Evolutionary conservation across 2,888 invertebrate species (phyloP).

Genomic region (Drosophila atripex): DNA sequence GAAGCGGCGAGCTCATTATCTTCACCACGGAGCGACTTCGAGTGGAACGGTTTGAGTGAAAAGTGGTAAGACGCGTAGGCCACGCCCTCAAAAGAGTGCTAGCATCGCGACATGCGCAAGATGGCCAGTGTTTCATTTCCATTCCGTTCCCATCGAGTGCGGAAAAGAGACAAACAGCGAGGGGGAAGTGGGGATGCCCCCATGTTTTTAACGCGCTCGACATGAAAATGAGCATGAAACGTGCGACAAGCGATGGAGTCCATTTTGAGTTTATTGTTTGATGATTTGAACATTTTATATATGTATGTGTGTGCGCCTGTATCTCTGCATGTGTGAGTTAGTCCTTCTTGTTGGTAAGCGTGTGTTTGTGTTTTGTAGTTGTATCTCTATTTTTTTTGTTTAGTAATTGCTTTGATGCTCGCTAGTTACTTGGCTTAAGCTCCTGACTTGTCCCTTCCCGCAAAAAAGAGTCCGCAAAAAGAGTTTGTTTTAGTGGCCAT

Average conservation of each 20-base stretch:
- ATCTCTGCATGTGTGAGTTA: slow-evolving; percentile 38
- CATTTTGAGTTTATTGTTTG: slow-evolving; percentile 84
- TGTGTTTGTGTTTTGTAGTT: slow-evolving; percentile 39
- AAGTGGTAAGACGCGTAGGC: slow-evolving; percentile 26
- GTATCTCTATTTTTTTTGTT: slow-evolving; percentile 57
- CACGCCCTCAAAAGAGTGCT: slow-evolving; percentile 49
- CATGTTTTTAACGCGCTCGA: slow-evolving; percentile 77
- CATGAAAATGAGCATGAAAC: slow-evolving; percentile 82
- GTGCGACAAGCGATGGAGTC: slow-evolving; percentile 83
- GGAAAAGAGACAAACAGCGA: slow-evolving; percentile 19
- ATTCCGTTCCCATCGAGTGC: slow-evolving; percentile 45
- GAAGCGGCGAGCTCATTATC: slow-evolving; percentile 56
- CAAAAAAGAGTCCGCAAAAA: slow-evolving; percentile 17
- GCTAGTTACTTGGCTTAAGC: slow-evolving; percentile 62
- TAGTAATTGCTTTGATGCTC: slow-evolving; percentile 57
- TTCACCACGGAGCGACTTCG: slow-evolving; percentile 56
- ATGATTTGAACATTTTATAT: slow-evolving; percentile 84
- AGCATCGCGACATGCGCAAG: slow-evolving; percentile 64
- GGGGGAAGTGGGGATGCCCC: slow-evolving; percentile 29
- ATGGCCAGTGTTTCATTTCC: slow-evolving; percentile 69
- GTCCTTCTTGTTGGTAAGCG: slow-evolving; percentile 20
- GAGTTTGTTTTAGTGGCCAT: slow-evolving; percentile 37
- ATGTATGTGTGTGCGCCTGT: slow-evolving; percentile 20
- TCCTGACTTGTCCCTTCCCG: slow-evolving; percentile 7
- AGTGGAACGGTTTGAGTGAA: slow-evolving; percentile 38